Base-by-base conservation (phyloP, 2,797 vertebrate species). In the Micrastur ruficollis region DNA sequence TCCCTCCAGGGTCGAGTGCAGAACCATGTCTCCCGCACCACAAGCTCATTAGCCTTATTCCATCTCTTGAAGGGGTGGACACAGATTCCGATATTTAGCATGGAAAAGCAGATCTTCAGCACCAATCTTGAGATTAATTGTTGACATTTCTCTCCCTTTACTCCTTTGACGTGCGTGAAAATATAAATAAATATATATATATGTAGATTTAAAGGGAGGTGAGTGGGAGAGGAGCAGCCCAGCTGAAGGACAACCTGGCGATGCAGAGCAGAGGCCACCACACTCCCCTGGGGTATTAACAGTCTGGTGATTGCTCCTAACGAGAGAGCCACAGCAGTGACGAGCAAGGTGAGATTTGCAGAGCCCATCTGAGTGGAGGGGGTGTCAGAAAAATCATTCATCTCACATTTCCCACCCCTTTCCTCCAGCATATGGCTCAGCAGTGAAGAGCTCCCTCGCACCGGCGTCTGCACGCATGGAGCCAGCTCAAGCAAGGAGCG, bases 381-480 rank as follows among this genome's bases (percentile, higher is more conserved):
- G 67, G 62, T 76, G 89, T 74, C 63, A 76, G 70, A 78, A 90
- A 55, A 91, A 86, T 58, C 12, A 22, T 59, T 96, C 27, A 29
- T 50, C 55, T 62, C 3, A 0, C 12, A 2, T 81, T 89, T 89
- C 67, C 44, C 85, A 63, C 59, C 1, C 1, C 42, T 11, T 95
- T 16, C 36, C 66, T 75, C 53, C 52, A 62, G 44, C 75, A 29
- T 5, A 21, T 15, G 61, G 71, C 75, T 87, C 78, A 21, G 71
- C 6, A 0, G 0, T 14, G 46, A 20, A 49, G 32, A 62, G 15
- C 4, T 81, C 14, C 49, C 58, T 94, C 3, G 0, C 40, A 18
- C 9, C 1, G 0, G 53, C 0, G 1, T 29, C 27, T 34, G 62
- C 12, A 13, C 0, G 0, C 7, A 2, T 0, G 8, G 36, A 87